phyloP scores from a whole-genome alignment of 2,113 vertebrate genomes.

The Triplophysa tibetana region DNA sequence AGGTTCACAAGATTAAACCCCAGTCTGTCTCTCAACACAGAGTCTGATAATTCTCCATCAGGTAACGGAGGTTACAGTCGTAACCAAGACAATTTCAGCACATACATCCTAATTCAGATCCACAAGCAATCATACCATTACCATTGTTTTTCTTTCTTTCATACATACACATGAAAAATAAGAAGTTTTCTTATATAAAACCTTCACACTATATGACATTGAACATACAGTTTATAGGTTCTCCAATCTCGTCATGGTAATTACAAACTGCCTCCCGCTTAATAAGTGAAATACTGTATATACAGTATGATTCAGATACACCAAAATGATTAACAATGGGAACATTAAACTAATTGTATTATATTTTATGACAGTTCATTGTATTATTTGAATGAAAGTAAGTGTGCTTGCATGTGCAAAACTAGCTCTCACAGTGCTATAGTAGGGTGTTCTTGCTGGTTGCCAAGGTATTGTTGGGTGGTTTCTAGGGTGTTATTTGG shows the following conservation, averaged over 20 bases:
- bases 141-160: conserved; percentile 1
- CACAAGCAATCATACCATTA: background rate
- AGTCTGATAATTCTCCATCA: no score
- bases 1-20: no score
- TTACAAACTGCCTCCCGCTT: conserved; percentile 5
- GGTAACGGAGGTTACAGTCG: no score
- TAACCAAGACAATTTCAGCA: background rate
- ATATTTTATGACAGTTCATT: background rate
- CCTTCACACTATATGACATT: background rate
- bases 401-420: background rate
- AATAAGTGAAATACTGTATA: background rate
- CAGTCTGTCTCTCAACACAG: no score
- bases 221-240: conserved; percentile 21
- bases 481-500: no score
- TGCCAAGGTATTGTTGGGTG: no score
- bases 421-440: background rate
- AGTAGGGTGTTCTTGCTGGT: no score
- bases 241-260: conserved; percentile 7
- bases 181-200: conserved; percentile 10
- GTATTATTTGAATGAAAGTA: background rate
- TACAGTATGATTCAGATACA: background rate
- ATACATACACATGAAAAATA: background rate
- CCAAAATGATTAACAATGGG: background rate
- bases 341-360: background rate
- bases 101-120: background rate